Percentiles rank a stretch among this genome's conserved stretches.
Conservation (phyloP, 1,140 invertebrate species). For the Thaumetopoea pityocampa region DNA sequence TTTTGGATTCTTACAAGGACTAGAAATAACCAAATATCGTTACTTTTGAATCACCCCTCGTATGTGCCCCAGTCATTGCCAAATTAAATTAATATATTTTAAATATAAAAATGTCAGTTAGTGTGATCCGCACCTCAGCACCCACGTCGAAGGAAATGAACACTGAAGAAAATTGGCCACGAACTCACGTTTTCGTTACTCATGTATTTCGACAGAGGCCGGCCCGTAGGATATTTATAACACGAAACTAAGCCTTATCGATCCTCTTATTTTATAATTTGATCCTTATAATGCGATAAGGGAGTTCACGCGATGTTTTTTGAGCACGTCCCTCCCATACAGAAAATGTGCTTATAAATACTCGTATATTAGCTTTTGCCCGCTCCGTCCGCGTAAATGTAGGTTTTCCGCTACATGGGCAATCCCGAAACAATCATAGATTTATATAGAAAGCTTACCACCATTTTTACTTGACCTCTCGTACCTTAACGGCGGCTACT, state of each 20-base stretch:
- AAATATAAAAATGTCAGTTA: constrained; percentile 6
- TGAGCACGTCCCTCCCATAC: too few relatives aligned
- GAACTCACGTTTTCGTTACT: constrained; percentile 6
- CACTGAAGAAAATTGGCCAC: constrained; percentile 22
- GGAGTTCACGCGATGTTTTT: constrained; percentile 8
- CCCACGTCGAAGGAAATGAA: constrained; percentile 22
- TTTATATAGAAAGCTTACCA: too few relatives aligned
- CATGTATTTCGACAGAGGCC: constrained; percentile 7
- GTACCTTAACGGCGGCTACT: too few relatives aligned
- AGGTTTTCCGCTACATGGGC: too few relatives aligned
- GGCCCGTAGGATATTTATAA: constrained; percentile 5
- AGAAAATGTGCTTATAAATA: too few relatives aligned
- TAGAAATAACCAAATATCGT: too few relatives aligned
- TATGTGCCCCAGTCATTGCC: neutral
- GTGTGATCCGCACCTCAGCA: constrained; percentile 6
- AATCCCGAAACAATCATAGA: too few relatives aligned
- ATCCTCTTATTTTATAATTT: constrained; percentile 12
- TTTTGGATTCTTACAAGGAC: too few relatives aligned
- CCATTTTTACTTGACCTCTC: too few relatives aligned
- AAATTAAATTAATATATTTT: constrained; percentile 1
- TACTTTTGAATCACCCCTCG: too few relatives aligned
- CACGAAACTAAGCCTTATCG: constrained; percentile 7
- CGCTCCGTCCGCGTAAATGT: too few relatives aligned
- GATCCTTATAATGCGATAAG: constrained; percentile 6
- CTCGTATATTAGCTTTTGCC: too few relatives aligned